A percentile compares a stretch with the other conserved stretches of the same genome.
These are phyloP conservation scores for Perodicticus potto DNA, from an alignment of 2,797 vertebrate genomes.

Conservation along the genomic window DNA sequence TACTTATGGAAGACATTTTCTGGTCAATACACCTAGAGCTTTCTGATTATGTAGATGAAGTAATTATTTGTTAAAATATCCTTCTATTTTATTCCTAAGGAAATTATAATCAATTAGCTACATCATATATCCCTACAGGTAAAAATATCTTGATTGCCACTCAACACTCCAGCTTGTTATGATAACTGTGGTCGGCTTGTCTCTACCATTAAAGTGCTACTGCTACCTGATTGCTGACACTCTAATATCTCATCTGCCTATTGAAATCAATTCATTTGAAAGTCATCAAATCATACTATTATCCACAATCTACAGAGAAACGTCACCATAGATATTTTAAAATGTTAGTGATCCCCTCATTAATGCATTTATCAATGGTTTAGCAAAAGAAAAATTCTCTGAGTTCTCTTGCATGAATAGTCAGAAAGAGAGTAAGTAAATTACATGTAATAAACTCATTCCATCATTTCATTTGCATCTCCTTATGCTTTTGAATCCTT, in stretches of 20 bases:
- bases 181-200: background rate
- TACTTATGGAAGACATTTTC: background rate
- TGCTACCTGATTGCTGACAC: background rate
- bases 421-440: background rate
- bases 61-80: background rate
- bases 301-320: background rate
- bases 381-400: background rate
- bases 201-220: background rate
- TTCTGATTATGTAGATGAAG: background rate
- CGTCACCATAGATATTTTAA: background rate
- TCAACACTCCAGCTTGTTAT: background rate
- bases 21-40: background rate
- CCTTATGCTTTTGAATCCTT: background rate
- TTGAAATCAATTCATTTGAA: slow-evolving; percentile 6
- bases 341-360: background rate
- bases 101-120: background rate
- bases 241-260: background rate
- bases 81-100: background rate
- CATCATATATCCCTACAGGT: background rate
- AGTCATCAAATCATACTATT: background rate
- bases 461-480: background rate
- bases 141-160: background rate
- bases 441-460: background rate
- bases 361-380: background rate
- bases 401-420: background rate